Evolutionary conservation across 2,888 invertebrate species (phyloP), one percentile per base, ranked within the genome.

Genomic region (Nomada goodeniana): DNA sequence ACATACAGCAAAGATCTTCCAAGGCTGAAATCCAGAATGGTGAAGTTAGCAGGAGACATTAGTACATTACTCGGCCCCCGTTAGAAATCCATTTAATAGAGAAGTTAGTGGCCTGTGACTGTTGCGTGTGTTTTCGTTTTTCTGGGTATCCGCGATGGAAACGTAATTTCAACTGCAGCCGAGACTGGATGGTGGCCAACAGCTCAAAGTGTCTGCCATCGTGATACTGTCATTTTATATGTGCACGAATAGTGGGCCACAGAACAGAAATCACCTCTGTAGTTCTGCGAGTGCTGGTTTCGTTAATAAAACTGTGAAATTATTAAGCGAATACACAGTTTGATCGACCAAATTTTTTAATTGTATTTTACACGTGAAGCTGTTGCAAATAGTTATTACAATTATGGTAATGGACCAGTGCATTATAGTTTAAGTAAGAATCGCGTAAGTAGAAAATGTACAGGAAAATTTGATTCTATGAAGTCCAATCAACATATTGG

Each of bases 161-260:
- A 87, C 88, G 88, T 89, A 89, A 89, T 88, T 73, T 64, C 55
- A n/a, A 86, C 82, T 87, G 77, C 65, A 50, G 70, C 69, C 82
- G 72, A 80, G 81, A 89, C 90, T 91, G 91, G 92, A 91, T 88
- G 87, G 87, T 86, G 81, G 91, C 90, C 91, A 91, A 88, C 86
- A 86, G 87, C 82, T 88, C 82, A 42, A 80, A 78, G 72, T 76
- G 74, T 83, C 83, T 75, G 69, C 75, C 53, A 70, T 57, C 52
- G 64, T 71, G 82, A 82, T 72, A 55, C 82, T 78, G 47, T 69
- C 60, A 81, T 79, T 77, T 47, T 74, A 60, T 60, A 53, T 73
- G 70, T 84, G 77, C 70, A 18, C 63, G 65, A 42, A 29, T 26
- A 80, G 29, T 20, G 15, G 18, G 59, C 64, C 67, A 61, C 60